Base-by-base conservation (phyloP, 2,888 invertebrate genomes). In the Cataglyphis altisquamis region DNA sequence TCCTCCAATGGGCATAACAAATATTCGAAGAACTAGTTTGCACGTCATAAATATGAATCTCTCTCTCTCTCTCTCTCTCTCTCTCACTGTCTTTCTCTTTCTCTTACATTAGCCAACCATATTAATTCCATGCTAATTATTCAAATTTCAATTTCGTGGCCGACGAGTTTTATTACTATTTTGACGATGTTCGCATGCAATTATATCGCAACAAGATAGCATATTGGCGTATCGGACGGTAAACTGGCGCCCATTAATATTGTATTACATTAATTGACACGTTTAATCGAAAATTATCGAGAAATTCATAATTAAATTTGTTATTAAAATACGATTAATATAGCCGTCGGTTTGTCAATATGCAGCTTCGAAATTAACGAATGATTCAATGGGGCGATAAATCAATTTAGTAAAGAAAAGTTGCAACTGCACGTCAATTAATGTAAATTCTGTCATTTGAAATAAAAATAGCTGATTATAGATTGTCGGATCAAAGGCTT, bases 201-300 rank as follows among this genome's bases (percentile, higher is more conserved):
- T 78, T 78, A 78, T 57, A 6, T 75, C 29, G 77, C 57, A 68
- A 68, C 78, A 78, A 68, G 45, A 78, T 78, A 68, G 60, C 45
- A 29, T 78, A 78, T 78, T 78, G 60, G 68, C 68, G 48, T 68
- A 68, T 77, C 75, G 60, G 41, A 68, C 45, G 45, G 60, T 41
- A 68, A 78, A 60, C 78, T 32, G 68, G 36, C 60, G n/a, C 18
- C 45, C 60, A 78, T 78, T 68, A 68, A 78, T 68, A 41, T 78
- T 45, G 68, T 68, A 41, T 78, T 45, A 78, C 68, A 78, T 78
- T 68, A 78, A 68, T 78, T 78, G 78, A 78, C 78, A 68, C 57
- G 60, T 68, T 78, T 78, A 78, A 78, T 68, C 68, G 60, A 78
- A 77, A 78, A 78, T 78, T 68, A 78, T 78, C 60, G 68, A 68